Conservation (phyloP, 1,140 invertebrate genomes). For the Apis dorsata region DNA sequence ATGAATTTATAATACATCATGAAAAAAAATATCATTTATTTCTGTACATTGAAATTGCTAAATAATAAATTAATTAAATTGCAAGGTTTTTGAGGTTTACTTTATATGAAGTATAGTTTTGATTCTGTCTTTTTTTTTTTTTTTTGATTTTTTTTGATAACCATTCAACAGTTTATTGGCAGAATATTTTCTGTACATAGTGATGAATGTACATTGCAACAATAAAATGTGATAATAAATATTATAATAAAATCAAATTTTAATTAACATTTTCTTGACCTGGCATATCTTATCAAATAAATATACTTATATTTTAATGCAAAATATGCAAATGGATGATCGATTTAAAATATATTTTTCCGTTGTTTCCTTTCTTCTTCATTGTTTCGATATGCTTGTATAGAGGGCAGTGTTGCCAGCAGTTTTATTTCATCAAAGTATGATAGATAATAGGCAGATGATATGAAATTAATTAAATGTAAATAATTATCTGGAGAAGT, state of each 20-base stretch:
- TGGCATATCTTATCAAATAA: background rate
- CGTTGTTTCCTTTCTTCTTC: background rate
- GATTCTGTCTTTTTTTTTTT: background rate
- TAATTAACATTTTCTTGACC: slow-evolving; percentile 62
- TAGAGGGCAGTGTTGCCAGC: slow-evolving; percentile 47
- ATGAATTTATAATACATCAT: background rate
- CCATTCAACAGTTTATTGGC: slow-evolving; percentile 75
- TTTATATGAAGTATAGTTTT: slow-evolving; percentile 2
- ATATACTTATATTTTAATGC: background rate
- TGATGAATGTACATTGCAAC: slow-evolving; percentile 67
- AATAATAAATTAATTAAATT: background rate
- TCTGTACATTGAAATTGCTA: background rate
- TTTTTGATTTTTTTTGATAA: slow-evolving; percentile 61
- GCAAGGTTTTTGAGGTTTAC: background rate
- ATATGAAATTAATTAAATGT: slow-evolving; percentile 27
- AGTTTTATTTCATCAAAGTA: slow-evolving; percentile 10
- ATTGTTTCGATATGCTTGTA: slow-evolving; percentile 46
- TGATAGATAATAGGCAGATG: slow-evolving; percentile 21
- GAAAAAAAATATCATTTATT: slow-evolving; percentile 19
- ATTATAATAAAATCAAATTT: slow-evolving; percentile 66
- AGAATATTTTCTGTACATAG: slow-evolving; percentile 74
- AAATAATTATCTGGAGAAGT: background rate
- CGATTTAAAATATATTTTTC: slow-evolving; percentile 1
- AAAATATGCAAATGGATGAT: background rate
- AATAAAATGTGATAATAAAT: slow-evolving; percentile 62